Evolutionary conservation across 2,113 vertebrate species (phyloP).

Genomic region (Nanorana parkeri): DNA sequence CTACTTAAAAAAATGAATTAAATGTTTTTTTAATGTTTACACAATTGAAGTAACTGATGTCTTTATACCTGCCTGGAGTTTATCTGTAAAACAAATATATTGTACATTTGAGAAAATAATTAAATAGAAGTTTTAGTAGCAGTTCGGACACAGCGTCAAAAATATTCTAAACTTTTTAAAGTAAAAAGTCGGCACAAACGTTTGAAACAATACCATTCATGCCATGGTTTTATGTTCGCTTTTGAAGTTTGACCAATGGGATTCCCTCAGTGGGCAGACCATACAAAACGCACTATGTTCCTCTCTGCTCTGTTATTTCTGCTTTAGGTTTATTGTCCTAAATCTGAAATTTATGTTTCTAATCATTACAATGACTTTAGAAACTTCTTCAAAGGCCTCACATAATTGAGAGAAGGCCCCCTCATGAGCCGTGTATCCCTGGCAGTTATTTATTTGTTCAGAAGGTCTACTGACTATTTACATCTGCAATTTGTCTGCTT

Average conservation of each 20-base stretch:
- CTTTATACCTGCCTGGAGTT: too few relatives aligned
- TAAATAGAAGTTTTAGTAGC: too few relatives aligned
- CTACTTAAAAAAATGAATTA: too few relatives aligned
- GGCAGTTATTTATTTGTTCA: slow-evolving; percentile 50
- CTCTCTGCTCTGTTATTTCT: not conserved
- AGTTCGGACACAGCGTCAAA: too few relatives aligned
- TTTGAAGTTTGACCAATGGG: slow-evolving; percentile 18
- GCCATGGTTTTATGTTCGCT: not conserved
- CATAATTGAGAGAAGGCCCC: slow-evolving; percentile 27
- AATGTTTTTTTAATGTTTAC: too few relatives aligned
- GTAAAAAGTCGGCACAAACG: too few relatives aligned
- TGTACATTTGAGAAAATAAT: too few relatives aligned
- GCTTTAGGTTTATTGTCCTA: slow-evolving; percentile 36
- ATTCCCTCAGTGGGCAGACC: slow-evolving; percentile 1
- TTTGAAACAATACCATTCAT: too few relatives aligned
- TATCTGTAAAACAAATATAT: too few relatives aligned
- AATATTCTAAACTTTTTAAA: too few relatives aligned
- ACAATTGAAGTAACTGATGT: too few relatives aligned
- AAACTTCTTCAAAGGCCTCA: slow-evolving; percentile 43
- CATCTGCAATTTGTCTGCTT: slow-evolving; percentile 48
- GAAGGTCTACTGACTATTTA: slow-evolving; percentile 45
- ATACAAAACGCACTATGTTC: not conserved
- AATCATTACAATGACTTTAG: slow-evolving; percentile 34
- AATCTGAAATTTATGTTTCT: slow-evolving; percentile 46
- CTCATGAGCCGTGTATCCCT: slow-evolving; percentile 28